Evolutionary conservation across 2,113 vertebrate species (phyloP), one percentile per base, ranked within the genome.

Genomic region (Haemorhous mexicanus): DNA sequence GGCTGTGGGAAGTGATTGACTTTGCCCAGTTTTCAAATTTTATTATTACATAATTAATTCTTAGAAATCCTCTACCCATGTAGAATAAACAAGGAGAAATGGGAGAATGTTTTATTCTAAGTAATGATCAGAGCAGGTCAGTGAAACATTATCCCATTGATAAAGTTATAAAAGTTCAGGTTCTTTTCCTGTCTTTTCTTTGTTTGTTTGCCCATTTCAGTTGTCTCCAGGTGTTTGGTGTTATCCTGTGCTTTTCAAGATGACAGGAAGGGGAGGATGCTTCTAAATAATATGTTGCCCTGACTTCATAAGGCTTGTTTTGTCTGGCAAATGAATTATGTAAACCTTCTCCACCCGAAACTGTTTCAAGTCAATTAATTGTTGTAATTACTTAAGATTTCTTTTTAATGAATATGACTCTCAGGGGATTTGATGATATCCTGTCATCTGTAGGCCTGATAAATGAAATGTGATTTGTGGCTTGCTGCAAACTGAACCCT

Each of bases 371-470:
- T 98, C 98, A 98, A 98, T 98, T 98, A 98, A 98, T 98, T 98
- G 98, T 98, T 98, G 98, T 98, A 98, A 98, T 98, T 98, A 98
- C 98, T 98, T 98, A 98, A 98, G 98, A 98, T 98, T 98, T 98
- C 98, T 98, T 98, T 98, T 98, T 98, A 98, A 98, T 98, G 98
- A 98, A 98, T 98, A 98, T 97, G 97, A 97, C 97, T 98, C 98
- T 98, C 98, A 79, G 8, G 98, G 98, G 98, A 98, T 97, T 98
- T 96, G 89, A 98, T 98, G 98, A 98, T 98, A 98, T 97, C 98
- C 98, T 98, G 98, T 98, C 98, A 98, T 98, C 98, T 97, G 97
- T 98, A 97, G 96, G 94, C 96, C 98, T 98, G 98, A 98, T 98
- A 98, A 98, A 98, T 98, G 98, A 98, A 98, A 98, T 98, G 98